Base-by-base conservation (phyloP, 2,888 invertebrate species). In the Leptopterna dolabrata region DNA sequence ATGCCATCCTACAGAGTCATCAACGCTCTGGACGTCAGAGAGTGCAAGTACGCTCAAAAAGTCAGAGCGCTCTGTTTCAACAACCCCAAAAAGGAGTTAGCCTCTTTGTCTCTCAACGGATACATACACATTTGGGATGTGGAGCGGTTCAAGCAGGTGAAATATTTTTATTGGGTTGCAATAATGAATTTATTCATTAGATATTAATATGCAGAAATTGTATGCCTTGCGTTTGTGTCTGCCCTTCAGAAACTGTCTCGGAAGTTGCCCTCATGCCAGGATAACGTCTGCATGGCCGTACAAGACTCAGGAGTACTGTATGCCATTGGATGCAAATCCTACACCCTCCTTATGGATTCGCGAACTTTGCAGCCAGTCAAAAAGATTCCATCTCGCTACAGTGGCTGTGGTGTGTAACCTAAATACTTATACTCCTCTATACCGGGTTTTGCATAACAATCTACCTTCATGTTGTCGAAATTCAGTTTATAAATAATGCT, bases 81-180 rank as follows among this genome's bases (percentile, higher is more conserved):
- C 92, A 94, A 95, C 90, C 94, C 94, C 24, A 96, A 96, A 92
- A 95, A 96, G 90, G 98, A 98, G 93, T 94, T 98, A 88, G 98
- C 97, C 0, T 97, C 97, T 13, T 93, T 98, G 1, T 97, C 98
- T 0, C 93, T 98, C 13, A 98, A 98, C 92, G 97, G 97, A 0
- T 98, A 96, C 92, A 96, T 98, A 91, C 98, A 98, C 92, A 95
- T 98, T 90, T 98, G 98, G 95, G 96, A 95, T 92, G 96, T 97
- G 0, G 96, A 97, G 92, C 95, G 95, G 14, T 98, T 98, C 92
- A 94, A 95, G 88, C 97, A 98, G 92, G 93, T 93, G 90, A 80
- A 16, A 1, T 30, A 36, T 3, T 36, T 4, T 43, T 11, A 71
- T 27, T 82, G 7, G 36, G 2, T 2, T 36, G 13, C 29, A 14